These are phyloP conservation scores for Odocoileus virginianus DNA, from an alignment of 2,113 vertebrate species.

Conservation along the genomic window DNA sequence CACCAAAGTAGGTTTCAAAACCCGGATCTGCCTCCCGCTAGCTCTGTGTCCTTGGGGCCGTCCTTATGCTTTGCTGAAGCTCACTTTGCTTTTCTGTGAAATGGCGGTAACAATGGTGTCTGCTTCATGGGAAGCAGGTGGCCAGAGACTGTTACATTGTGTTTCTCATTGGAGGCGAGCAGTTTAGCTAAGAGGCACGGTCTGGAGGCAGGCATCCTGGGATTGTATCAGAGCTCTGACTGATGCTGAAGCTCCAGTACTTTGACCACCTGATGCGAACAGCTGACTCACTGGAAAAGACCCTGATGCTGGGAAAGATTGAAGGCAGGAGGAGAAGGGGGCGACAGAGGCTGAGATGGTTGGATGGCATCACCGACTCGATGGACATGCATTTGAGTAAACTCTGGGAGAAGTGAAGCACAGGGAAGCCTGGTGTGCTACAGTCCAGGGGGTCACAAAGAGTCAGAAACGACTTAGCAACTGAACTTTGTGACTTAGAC, in stretches of 20 bases:
- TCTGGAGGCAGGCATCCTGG: background rate
- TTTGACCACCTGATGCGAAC: background rate
- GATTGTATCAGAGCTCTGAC: background rate
- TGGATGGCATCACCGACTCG: background rate
- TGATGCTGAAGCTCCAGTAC: background rate
- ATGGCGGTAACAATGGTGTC: background rate
- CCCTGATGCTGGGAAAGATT: background rate
- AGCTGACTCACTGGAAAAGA: background rate
- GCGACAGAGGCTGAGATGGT: rapidly evolving
- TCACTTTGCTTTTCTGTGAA: background rate
- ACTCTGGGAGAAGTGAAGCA: background rate
- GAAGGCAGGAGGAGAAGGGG: background rate
- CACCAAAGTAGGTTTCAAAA: background rate
- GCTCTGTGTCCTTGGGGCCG: background rate
- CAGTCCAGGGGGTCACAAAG: background rate
- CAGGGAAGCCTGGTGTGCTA: background rate
- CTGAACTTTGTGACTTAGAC: background rate
- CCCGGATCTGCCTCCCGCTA: background rate
- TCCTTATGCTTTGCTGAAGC: background rate
- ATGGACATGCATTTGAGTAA: background rate
- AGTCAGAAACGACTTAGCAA: background rate
- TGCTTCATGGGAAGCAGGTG: too few species aligned
- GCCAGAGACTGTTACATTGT: background rate
- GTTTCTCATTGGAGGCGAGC: background rate
- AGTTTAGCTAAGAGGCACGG: background rate